Base-by-base conservation (phyloP, 1,140 invertebrate species). In the Caenorhabditis tropicalis region DNA sequence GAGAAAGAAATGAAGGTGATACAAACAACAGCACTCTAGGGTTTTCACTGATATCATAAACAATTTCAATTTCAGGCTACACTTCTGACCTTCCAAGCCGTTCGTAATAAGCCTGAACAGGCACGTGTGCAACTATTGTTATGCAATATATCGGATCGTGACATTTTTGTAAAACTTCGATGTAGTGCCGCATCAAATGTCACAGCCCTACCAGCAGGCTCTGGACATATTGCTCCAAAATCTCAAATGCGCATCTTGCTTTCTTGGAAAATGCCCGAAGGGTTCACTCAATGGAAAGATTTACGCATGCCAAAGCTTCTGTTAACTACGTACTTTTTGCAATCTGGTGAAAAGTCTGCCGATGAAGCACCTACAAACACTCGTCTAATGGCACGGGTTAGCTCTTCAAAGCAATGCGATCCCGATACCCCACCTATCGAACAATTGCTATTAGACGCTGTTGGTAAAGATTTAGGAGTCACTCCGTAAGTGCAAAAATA, bases 61-160 rank as follows among this genome's bases (percentile, higher is more conserved):
- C n/a, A n/a, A 56, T 10, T 56, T 16, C n/a, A 3, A 4, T 36
- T 36, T 24, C 21, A 82, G 81, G 29, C 83, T 7, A 85, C 83
- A 10, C 16, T 85, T 0, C 53, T 85, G 16, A 80, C 74, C 7
- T 85, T 85, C 79, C 79, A 60, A 43, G 33, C 79, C 2, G 16
- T 81, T 5, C 4, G 12, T 21, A 33, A 39, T 2, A 49, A 79
- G 19, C 27, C 36, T 0, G 80, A 80, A 15, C 65, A 81, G 21
- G 82, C 85, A 24, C 82, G 82, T 27, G 84, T 85, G 0, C 74
- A 80, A 24, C 65, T 87, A 1, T 27, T 87, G 19, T 81, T 87
- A 27, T 87, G 86, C 81, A 87, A 87, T 65, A 87, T 87, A 29
- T 85, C 83, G 19, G 86, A 86, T 21, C 36, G 86, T 33, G 51